Base-by-base conservation (phyloP, 1,140 invertebrate genomes). In the Cheumatopsyche charites region DNA sequence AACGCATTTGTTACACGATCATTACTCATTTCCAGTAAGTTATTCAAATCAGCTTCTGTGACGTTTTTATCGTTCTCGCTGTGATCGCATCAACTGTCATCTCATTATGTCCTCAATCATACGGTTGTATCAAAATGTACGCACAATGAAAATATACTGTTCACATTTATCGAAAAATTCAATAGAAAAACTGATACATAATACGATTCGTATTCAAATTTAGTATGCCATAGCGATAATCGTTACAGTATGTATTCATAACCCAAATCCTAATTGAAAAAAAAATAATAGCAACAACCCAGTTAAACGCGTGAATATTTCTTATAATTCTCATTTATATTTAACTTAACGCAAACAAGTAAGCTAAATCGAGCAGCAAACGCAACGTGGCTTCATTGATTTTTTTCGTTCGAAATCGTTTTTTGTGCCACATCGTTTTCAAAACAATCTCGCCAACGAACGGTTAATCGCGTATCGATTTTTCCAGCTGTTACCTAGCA, bases 31-130 rank as follows among this genome's bases (percentile, higher is more conserved):
- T 36, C 29, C 9, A 36, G 29, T 36, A 36, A 36, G 17, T 58
- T 58, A 58, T 58, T 58, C 55, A 58, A 58, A 58, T 58, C 55
- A 58, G 12, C 55, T 36, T 36, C 29, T 55, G 7, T 9, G 49
- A 55, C 15, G 43, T 47, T 47, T 15, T 47, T 47, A 47, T 52
- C 29, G 47, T 52, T 52, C 15, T 52, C 47, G 47, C 19, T 52
- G 15, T 52, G 1, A 15, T 17, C 3, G 3, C 29, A 9, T 36
- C 47, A 19, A 17, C 47, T 19, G 19, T 52, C 13, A 17, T 52
- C 47, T 52, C 19, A 17, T 52, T 58, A 23, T 58, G 55, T 58
- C 55, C 12, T 47, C 1, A 36, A 36, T 36, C 29, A 36, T 36
- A 4, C 29, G 29, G 9, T n/a, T 36, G 29, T 36, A 9, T 36